Base-by-base conservation (phyloP, 2,113 vertebrate genomes). In the Carassius gibelio region DNA sequence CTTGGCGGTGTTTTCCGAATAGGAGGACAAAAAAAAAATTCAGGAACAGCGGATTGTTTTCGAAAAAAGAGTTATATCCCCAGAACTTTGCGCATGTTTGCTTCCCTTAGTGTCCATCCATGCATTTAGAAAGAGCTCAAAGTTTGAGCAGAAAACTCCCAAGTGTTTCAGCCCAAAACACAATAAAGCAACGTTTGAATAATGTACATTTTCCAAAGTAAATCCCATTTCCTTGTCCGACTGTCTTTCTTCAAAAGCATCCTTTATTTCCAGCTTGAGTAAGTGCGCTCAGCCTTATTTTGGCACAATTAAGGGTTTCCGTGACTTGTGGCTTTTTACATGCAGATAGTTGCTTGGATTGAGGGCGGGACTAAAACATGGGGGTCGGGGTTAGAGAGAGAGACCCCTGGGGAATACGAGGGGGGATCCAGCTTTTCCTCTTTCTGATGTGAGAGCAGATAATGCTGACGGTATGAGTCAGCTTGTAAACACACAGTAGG, bases 301-400 rank as follows among this genome's bases (percentile, higher is more conserved):
- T 93, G 90, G 89, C 89, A 93, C 90, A 90, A 93, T 94, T 94
- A 91, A 87, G 75, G 11, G 89, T 93, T 88, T 92, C 93, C 91
- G 90, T 93, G 92, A 94, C 88, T 94, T 86, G 74, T 87, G 83
- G 88, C 85, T 90, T 79, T 85, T 84, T 92, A 91, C 93, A 92
- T 93, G 92, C 94, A 88, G 91, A 94, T 93, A 90, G 88, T 85
- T 91, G 89, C 92, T 94, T 92, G 92, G 92, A 89, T 89, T 90
- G 89, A 93, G 93, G 92, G 94, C 93, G 95, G 95, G 94, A 92
- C 94, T 93, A 92, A 83, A 83, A 83, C 59, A 69, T 69, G 91
- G 91, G 88, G 88, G 90, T 90, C 88, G 89, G 92, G 92, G 86
- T 79, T 79, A 79, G 57, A 59, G 76, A 59, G 55, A 79, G 52